Percentiles rank a stretch among this genome's conserved stretches.
These are phyloP conservation scores for Euproctis similis DNA, from an alignment of 2,888 invertebrate species.

Conservation along the genomic window DNA sequence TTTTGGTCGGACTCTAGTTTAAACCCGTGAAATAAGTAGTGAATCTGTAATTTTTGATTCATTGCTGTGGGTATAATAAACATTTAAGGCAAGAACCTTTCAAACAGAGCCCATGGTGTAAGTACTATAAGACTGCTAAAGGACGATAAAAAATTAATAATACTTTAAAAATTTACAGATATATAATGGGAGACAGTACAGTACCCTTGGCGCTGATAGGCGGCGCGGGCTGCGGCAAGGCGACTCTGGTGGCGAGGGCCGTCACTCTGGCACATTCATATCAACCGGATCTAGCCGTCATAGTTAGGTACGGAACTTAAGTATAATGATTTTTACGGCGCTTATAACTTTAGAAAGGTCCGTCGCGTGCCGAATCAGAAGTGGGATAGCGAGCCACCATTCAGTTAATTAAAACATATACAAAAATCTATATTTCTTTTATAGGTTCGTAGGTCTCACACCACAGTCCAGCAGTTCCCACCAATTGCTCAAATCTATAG, in stretches of 20 bases:
- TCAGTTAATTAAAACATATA: not conserved
- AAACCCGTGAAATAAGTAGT: too few species aligned
- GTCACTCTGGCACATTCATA: constrained; percentile 79
- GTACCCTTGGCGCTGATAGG: constrained; percentile 85
- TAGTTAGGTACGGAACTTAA: constrained; percentile 52
- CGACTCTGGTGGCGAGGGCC: constrained; percentile 84
- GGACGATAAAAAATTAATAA: not conserved
- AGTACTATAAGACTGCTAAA: too few species aligned
- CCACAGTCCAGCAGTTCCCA: constrained; percentile 80
- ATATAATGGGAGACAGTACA: constrained; percentile 77
- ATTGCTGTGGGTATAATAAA: too few species aligned
- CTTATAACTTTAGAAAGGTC: too few species aligned
- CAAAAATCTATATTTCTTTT: not conserved
- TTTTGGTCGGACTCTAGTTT: too few species aligned
- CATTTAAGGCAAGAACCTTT: too few species aligned
- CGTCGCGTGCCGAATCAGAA: too few species aligned
- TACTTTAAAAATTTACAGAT: constrained; percentile 60
- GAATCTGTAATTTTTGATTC: too few species aligned
- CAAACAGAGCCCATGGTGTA: too few species aligned
- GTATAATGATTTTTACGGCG: too few species aligned
- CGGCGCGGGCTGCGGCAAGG: constrained; percentile 89
- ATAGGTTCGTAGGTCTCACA: constrained; percentile 80
- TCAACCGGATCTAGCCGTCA: constrained; percentile 77
- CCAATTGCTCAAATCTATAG: constrained; percentile 83
- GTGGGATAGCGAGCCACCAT: too few species aligned